Conservation (phyloP, 2,797 vertebrate species). For the Acropternis orthonyx region DNA sequence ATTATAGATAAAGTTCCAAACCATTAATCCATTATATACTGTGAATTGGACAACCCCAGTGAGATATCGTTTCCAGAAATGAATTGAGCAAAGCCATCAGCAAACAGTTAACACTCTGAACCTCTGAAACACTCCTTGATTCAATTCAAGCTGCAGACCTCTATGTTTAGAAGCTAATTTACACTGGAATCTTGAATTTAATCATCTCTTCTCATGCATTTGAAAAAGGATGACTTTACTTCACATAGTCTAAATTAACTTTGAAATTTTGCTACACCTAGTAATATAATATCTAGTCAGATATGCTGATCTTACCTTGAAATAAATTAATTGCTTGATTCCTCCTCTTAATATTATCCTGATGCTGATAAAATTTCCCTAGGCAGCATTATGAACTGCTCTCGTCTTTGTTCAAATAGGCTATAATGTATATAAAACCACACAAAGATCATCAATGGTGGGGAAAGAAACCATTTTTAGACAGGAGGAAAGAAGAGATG, state of each 20-base stretch:
- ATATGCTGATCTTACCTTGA: slow-evolving; percentile 66
- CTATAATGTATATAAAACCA: neutral
- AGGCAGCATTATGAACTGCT: slow-evolving; percentile 4
- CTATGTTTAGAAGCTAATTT: slow-evolving; percentile 65
- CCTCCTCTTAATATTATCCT: slow-evolving; percentile 53
- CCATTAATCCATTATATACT: slow-evolving; percentile 69
- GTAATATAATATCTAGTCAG: slow-evolving; percentile 67
- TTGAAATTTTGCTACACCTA: slow-evolving; percentile 63
- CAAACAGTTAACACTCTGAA: slow-evolving; percentile 59
- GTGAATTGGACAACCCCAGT: slow-evolving; percentile 38
- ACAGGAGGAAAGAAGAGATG: neutral
- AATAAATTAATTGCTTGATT: slow-evolving; percentile 76
- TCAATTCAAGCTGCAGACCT: slow-evolving; percentile 37
- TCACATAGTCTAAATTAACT: slow-evolving; percentile 57
- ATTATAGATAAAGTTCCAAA: slow-evolving; percentile 68
- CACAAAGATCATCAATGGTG: neutral
- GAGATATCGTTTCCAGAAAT: slow-evolving; percentile 22
- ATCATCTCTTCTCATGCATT: slow-evolving; percentile 60
- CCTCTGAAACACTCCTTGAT: slow-evolving; percentile 29
- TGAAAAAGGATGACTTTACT: slow-evolving; percentile 49
- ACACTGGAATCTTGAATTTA: slow-evolving; percentile 66
- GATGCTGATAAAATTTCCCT: slow-evolving; percentile 57
- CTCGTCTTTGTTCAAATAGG: neutral
- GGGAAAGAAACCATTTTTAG: neutral
- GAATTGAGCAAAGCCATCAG: slow-evolving; percentile 30